These are phyloP conservation scores for Cherax destructor DNA, from an alignment of 1,140 invertebrate genomes.

Conservation along the genomic window DNA sequence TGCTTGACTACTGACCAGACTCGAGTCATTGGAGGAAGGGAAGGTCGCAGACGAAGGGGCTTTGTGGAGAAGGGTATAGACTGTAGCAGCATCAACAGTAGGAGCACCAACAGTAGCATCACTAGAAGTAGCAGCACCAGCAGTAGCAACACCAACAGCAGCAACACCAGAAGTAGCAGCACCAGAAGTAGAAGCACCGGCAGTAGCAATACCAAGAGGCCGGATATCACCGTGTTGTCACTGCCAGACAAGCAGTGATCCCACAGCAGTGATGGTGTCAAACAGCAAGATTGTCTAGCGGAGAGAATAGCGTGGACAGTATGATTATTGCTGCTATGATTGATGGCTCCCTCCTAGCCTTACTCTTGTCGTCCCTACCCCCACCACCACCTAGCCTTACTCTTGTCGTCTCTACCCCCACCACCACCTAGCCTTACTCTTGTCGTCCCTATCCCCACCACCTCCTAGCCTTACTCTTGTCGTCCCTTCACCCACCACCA, in stretches of 20 bases:
- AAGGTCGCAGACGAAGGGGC: too few species aligned
- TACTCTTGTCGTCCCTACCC: background rate
- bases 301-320: conserved; percentile 18
- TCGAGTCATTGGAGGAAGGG: too few species aligned
- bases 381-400: background rate
- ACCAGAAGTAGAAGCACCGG: too few species aligned
- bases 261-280: conserved; percentile 34
- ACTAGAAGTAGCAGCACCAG: too few species aligned
- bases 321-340: conserved; percentile 31
- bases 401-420: conserved; percentile 14
- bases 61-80: too few species aligned
- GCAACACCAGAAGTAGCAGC: too few species aligned
- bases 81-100: too few species aligned
- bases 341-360: conserved; percentile 2
- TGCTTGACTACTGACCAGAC: too few species aligned
- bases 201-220: background rate
- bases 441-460: conserved; percentile 9
- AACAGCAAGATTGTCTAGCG: conserved; percentile 51
- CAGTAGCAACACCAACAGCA: too few species aligned
- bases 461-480: background rate
- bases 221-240: conserved; percentile 1
- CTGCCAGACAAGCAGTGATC: conserved; percentile 17
- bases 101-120: too few species aligned
- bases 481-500: too few species aligned
- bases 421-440: background rate